Evolutionary conservation across 2,797 vertebrate species (phyloP), one percentile per base, ranked within the genome.

Genomic region (Lagocephalus sceleratus): DNA sequence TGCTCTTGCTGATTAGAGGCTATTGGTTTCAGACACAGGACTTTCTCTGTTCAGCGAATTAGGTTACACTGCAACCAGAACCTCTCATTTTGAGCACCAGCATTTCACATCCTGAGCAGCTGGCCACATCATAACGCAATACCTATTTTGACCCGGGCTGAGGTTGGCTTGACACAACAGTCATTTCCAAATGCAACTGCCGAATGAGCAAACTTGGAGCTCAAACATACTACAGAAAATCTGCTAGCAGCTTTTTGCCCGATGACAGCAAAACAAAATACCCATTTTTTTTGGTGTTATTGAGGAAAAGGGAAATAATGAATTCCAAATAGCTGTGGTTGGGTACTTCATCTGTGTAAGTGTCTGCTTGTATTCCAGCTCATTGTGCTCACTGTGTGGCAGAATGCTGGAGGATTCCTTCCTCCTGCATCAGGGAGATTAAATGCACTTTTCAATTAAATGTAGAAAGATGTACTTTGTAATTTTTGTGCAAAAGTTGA

Each of bases 341-440:
- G 55, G 65, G 52, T 65, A 55, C 53, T 57, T 71, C 51, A 55
- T 66, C 9, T 5, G 9, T 10, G 61, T 85, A 51, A 55, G 66
- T 73, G 83, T 90, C 81, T 84, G 79, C 71, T 84, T 82, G 81
- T 84, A 71, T 83, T 83, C 87, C 65, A 68, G 49, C 74, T 87
- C 80, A 83, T 84, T 80, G 81, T 57, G 76, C 70, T 69, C 62
- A 57, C 72, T 68, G 45, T 51, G 71, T 71, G 56, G 59, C 64
- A 64, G 47, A 60, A 57, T 29, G 59, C 42, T 5, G 25, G 66
- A 54, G 66, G 68, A 80, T 25, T 25, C 7, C 4, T 25, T 25
- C 23, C 7, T 7, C 7, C 23, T 25, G 23, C 23, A 25, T 25
- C 23, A 25, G 23, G 23, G 7, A 25, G 23, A 25, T 5, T 25